A percentile compares a stretch with the other conserved stretches of the same genome.
phyloP scores from a whole-genome alignment of 2,797 vertebrate genomes.

The Liparis tanakae region DNA sequence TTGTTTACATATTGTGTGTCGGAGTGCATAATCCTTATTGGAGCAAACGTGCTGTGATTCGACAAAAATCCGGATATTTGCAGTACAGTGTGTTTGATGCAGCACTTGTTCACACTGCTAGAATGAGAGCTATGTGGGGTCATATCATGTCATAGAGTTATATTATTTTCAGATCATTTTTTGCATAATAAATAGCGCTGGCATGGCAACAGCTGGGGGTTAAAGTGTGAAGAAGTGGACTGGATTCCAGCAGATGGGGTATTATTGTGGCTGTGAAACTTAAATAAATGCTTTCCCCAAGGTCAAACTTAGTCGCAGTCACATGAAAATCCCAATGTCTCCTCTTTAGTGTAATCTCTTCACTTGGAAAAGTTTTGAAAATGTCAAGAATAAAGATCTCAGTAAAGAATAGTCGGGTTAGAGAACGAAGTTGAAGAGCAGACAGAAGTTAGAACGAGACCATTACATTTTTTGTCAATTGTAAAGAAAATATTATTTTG shows the following conservation, averaged over 20 bases:
- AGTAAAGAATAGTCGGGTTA: conserved; percentile 23
- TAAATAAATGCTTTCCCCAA: conserved; percentile 53
- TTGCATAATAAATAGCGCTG: conserved; percentile 67
- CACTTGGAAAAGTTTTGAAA: conserved; percentile 49
- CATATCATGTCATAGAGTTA: conserved; percentile 63
- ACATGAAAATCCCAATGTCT: conserved; percentile 43
- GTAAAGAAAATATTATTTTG: conserved; percentile 15
- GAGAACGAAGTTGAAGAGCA: conserved; percentile 10
- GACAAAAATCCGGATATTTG: conserved; percentile 46
- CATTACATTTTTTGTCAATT: conserved; percentile 12
- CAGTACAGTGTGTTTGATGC: conserved; percentile 12
- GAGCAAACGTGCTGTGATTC: conserved; percentile 43
- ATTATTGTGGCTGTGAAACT: conserved; percentile 45
- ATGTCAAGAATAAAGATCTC: conserved; percentile 44
- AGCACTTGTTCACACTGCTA: conserved; percentile 34
- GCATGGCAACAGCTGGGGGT: conserved; percentile 59
- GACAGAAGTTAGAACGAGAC: conserved; percentile 20
- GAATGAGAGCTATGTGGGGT: conserved; percentile 73
- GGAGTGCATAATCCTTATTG: conserved; percentile 43
- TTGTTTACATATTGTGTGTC: conserved; percentile 37
- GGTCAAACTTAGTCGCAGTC: conserved; percentile 49
- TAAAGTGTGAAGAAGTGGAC: conserved; percentile 48
- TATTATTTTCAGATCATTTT: conserved; percentile 73
- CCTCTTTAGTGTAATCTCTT: conserved; percentile 38
- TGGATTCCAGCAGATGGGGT: conserved; percentile 47